phyloP scores from a whole-genome alignment of 2,797 vertebrate genomes.

The Chrysocyon brachyurus region DNA sequence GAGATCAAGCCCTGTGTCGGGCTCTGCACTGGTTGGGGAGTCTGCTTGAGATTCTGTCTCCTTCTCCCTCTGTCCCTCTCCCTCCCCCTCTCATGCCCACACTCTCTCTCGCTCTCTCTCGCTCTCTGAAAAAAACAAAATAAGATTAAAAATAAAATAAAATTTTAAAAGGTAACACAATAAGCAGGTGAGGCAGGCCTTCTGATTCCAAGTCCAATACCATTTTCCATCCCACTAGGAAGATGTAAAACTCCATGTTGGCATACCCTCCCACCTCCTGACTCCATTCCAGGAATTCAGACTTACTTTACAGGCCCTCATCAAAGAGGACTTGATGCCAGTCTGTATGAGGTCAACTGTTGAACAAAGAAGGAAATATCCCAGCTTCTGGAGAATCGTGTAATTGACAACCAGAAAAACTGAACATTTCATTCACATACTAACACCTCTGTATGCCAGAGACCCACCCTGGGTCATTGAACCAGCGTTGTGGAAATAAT shows the following conservation, averaged over 20 bases:
- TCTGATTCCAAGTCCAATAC: neutral
- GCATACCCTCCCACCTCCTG: neutral
- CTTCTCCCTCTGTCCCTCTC: neutral
- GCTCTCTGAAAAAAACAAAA: neutral
- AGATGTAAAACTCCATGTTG: neutral
- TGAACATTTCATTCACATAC: neutral
- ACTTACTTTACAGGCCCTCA: neutral
- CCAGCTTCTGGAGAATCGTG: too few relatives aligned
- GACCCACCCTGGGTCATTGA: neutral
- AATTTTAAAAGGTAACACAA: neutral
- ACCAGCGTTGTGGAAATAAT: neutral
- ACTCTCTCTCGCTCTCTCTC: fast-evolving
- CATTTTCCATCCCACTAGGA: neutral
- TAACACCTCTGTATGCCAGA: neutral
- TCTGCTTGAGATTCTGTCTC: neutral
- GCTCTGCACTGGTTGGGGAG: neutral
- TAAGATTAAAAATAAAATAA: neutral
- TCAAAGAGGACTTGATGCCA: neutral
- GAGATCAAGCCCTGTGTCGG: neutral
- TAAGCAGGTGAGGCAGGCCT: neutral
- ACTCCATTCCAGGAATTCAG: neutral
- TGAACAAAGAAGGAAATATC: neutral
- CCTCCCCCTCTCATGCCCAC: fast-evolving
- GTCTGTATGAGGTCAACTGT: neutral
- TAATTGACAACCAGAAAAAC: neutral